A percentile compares a stretch with the other conserved stretches of the same genome.
These are phyloP conservation scores for Onthophagus sagittarius DNA, from an alignment of 2,888 invertebrate genomes.

Conservation along the genomic window DNA sequence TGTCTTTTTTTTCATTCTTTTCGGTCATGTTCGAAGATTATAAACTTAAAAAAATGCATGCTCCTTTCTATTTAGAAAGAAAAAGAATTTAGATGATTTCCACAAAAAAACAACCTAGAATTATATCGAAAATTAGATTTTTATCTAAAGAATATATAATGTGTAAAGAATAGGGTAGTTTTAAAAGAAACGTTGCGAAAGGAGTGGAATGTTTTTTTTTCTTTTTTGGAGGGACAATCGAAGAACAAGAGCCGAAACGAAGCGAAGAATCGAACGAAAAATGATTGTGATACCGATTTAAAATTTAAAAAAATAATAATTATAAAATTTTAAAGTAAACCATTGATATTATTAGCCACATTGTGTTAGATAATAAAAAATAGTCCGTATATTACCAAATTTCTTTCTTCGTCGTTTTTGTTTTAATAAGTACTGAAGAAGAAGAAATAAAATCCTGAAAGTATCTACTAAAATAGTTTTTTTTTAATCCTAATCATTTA, in stretches of 20 bases:
- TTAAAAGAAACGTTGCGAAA: background rate
- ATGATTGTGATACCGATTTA: background rate
- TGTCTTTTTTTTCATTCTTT: too few relatives aligned
- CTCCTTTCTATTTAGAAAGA: background rate
- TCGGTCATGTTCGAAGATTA: background rate
- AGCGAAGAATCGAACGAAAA: background rate
- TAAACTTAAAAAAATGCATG: background rate
- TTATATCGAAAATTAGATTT: background rate
- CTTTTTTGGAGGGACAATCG: background rate
- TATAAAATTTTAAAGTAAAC: background rate
- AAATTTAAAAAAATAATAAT: background rate
- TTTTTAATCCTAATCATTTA: too few relatives aligned
- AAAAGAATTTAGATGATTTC: too few relatives aligned
- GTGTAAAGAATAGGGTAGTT: background rate
- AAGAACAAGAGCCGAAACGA: background rate
- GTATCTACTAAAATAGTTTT: background rate
- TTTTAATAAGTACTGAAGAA: background rate
- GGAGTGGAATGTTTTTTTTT: background rate
- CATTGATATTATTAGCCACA: background rate
- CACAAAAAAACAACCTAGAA: too few relatives aligned
- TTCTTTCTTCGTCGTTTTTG: background rate
- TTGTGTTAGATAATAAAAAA: background rate
- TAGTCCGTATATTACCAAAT: background rate
- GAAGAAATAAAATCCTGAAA: background rate
- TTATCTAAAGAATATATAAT: background rate